A percentile compares a stretch with the other conserved stretches of the same genome.
phyloP scores from a whole-genome alignment of 2,113 vertebrate species.

The Pseudopodoces humilis region DNA sequence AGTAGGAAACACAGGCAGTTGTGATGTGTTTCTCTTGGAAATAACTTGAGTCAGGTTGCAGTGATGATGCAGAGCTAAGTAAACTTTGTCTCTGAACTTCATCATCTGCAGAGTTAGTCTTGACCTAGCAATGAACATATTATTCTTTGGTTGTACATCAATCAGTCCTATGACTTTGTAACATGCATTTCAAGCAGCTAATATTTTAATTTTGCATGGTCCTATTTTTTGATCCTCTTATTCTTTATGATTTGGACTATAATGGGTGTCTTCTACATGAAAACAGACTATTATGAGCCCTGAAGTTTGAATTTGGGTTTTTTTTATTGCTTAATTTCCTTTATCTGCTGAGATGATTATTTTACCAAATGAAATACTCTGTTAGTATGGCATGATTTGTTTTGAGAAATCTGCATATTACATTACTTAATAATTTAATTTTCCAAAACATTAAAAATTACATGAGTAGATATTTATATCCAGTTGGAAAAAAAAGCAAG shows the following conservation, averaged over 20 bases:
- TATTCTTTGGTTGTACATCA: not conserved
- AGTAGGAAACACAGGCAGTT: not conserved
- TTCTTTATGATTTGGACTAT: not conserved
- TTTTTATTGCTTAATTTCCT: not conserved
- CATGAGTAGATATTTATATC: not conserved
- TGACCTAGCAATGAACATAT: not conserved
- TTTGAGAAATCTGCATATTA: not conserved
- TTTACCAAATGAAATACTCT: not conserved
- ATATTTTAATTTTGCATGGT: not conserved
- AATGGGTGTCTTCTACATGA: not conserved
- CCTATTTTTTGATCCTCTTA: not conserved
- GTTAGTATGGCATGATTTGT: not conserved
- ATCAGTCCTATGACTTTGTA: not conserved
- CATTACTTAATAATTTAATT: not conserved
- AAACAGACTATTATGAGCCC: not conserved
- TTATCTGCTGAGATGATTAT: not conserved
- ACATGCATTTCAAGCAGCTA: not conserved
- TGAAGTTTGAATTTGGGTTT: not conserved
- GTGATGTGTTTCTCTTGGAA: not conserved
- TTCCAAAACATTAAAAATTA: not conserved
- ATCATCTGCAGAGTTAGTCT: not conserved
- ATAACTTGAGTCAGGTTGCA: not conserved
- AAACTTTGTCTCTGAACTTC: not conserved
- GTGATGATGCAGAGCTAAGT: not conserved
- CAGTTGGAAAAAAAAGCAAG: not conserved